Base-by-base conservation (phyloP, 2,113 vertebrate genomes). In the Etheostoma cragini region DNA sequence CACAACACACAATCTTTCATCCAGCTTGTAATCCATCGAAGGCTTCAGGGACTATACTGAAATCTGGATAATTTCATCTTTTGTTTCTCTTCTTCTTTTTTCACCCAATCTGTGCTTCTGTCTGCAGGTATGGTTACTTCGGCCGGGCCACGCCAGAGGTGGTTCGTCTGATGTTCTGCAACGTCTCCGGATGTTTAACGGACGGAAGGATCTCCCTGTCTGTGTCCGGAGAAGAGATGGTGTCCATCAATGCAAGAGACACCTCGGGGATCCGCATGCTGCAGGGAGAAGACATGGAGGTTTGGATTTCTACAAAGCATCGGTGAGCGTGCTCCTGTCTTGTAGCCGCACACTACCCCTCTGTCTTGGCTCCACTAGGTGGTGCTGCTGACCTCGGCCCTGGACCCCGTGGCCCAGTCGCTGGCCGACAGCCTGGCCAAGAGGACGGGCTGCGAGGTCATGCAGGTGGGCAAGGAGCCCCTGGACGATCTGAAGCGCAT, bases 81-180 rank as follows among this genome's bases (percentile, higher is more conserved):
- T 21, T 11, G 22, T 3, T 45, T 10, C 8, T 15, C 11, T 30
- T 3, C 21, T n/a, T 22, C 13, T n/a, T 38, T 8, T 47, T 14
- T 21, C 2, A 30, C 12, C 3, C 3, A 6, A 0, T 10, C 12
- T 21, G 2, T 50, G 3, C 17, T 13, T 70, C 10, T 15, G 16
- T 78, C 64, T 3, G 0, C 33, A 99, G 98, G 83, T 99, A 94
- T 45, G 98, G 98, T 12, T 99, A 99, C 95, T 98, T 97, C 61
- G 97, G 98, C 13, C 96, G 92, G 62, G 92, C 94, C 60, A 94
- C 92, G 1, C 92, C 96, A 1, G 96, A 96, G 73, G 92, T 95
- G 73, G 95, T 98, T 67, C 95, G 93, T 62, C 92, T 99, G 16
- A 82, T 99, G 87, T 94, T 98, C 80, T 97, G 96, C 84, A 96